Percentiles rank a stretch among this genome's conserved stretches.
phyloP scores from a whole-genome alignment of 2,888 invertebrate genomes.

The Oscheius sp. region DNA sequence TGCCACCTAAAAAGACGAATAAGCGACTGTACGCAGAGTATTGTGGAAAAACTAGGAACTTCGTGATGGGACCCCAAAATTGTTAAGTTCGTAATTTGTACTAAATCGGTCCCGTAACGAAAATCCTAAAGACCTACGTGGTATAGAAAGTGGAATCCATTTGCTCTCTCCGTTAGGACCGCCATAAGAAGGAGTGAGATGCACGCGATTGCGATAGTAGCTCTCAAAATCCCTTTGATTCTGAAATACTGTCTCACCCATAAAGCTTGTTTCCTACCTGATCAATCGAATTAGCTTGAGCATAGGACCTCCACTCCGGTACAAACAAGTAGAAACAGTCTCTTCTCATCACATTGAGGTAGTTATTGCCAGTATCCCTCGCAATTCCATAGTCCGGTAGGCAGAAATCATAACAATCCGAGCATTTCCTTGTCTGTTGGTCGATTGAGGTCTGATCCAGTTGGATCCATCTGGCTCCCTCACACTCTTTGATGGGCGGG shows the following conservation, averaged over 20 bases:
- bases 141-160: constrained; percentile 42
- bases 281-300: constrained; percentile 59
- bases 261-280: constrained; percentile 43
- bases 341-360: constrained; percentile 65
- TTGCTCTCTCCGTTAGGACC: constrained; percentile 33
- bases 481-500: constrained; percentile 66
- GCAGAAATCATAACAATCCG: constrained; percentile 71
- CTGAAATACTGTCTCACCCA: constrained; percentile 33
- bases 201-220: constrained; percentile 55
- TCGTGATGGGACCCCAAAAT: neutral
- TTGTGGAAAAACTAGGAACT: too few species aligned
- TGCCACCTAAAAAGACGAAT: neutral
- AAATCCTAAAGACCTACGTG: constrained; percentile 1
- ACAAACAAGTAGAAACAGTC: constrained; percentile 71
- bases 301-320: constrained; percentile 70
- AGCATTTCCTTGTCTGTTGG: constrained; percentile 67
- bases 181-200: constrained; percentile 32
- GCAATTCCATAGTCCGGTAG: constrained; percentile 69
- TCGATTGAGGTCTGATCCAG: constrained; percentile 53
- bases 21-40: neutral
- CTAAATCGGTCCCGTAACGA: too few species aligned
- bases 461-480: constrained; percentile 67
- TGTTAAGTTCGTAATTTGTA: neutral
- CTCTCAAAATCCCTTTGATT: constrained; percentile 64
- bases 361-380: constrained; percentile 45